A percentile compares a stretch with the other conserved stretches of the same genome.
phyloP scores from a whole-genome alignment of 2,888 invertebrate genomes.

The Cataglyphis livida region DNA sequence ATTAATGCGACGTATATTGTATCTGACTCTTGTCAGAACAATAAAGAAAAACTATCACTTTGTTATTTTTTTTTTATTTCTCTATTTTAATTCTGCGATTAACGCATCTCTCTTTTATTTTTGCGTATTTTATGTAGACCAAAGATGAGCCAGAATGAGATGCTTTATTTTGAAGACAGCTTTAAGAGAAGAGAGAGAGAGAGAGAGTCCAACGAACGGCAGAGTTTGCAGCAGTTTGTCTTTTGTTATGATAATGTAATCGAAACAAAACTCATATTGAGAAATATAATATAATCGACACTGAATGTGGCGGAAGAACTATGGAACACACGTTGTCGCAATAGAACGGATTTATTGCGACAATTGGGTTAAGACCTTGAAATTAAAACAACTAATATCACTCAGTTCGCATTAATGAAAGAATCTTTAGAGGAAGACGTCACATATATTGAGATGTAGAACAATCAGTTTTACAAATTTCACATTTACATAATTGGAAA shows the following conservation, averaged over 20 bases:
- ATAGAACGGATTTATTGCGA: constrained; percentile 24
- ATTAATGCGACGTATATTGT: not conserved
- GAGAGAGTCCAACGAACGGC: not conserved
- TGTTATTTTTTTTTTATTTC: not conserved
- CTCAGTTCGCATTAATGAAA: not conserved
- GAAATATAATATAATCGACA: constrained; percentile 25
- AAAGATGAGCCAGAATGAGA: not conserved
- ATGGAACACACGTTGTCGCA: constrained; percentile 12
- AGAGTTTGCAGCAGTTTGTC: not conserved
- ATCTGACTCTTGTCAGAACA: not conserved
- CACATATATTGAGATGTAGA: not conserved
- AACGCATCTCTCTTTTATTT: not conserved
- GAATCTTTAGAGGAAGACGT: constrained; percentile 1
- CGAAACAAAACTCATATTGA: constrained; percentile 12
- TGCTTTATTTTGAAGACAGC: constrained; percentile 7
- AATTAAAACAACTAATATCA: not conserved
- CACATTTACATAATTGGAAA: constrained; percentile 10
- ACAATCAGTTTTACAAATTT: not conserved
- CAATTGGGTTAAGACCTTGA: constrained; percentile 24
- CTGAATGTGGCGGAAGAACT: constrained; percentile 10
- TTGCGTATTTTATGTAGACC: not conserved
- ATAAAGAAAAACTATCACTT: not conserved
- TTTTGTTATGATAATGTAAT: constrained; percentile 36
- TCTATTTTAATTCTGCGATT: not conserved
- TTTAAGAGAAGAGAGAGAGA: not conserved